A percentile compares a stretch with the other conserved stretches of the same genome.
These are phyloP conservation scores for Tinea trinotella DNA, from an alignment of 2,888 invertebrate species.

Conservation along the genomic window DNA sequence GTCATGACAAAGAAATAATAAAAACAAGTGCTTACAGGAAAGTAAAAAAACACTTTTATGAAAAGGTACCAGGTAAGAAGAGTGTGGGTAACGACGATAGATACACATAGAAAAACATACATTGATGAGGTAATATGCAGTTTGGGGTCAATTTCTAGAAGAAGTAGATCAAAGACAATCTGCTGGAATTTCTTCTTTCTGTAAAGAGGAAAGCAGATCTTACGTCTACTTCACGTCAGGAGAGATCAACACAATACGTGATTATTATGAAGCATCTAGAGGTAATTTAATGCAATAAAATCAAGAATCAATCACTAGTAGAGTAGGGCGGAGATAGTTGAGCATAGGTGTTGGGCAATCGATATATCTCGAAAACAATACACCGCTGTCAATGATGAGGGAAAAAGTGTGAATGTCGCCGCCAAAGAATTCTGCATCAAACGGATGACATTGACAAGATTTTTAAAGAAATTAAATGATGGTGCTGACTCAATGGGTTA, in stretches of 20 bases:
- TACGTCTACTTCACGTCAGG: too few relatives aligned
- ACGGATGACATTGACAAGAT: conserved; percentile 27
- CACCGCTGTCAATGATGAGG: conserved; percentile 23
- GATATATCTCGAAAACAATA: conserved; percentile 19
- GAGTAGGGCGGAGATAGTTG: conserved; percentile 22
- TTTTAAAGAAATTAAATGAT: conserved; percentile 26
- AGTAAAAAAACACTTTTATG: background rate
- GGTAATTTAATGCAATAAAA: too few relatives aligned
- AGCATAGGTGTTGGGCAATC: conserved; percentile 24
- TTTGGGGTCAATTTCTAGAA: too few relatives aligned
- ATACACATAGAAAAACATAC: too few relatives aligned
- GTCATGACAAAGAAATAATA: background rate
- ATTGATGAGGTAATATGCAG: too few relatives aligned
- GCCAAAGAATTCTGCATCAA: conserved; percentile 27
- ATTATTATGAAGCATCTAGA: too few relatives aligned
- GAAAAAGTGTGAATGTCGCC: conserved; percentile 24
- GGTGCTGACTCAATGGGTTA: conserved; percentile 24
- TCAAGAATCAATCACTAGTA: too few relatives aligned
- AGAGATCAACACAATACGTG: too few relatives aligned
- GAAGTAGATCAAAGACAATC: too few relatives aligned
- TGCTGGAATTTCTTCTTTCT: too few relatives aligned
- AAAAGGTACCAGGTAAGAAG: background rate
- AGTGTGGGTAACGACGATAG: too few relatives aligned
- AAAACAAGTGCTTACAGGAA: background rate
- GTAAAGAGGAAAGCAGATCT: too few relatives aligned